A percentile compares a stretch with the other conserved stretches of the same genome.
Conservation (phyloP, 1,140 invertebrate species). For the Neomicropteryx cornuta region DNA sequence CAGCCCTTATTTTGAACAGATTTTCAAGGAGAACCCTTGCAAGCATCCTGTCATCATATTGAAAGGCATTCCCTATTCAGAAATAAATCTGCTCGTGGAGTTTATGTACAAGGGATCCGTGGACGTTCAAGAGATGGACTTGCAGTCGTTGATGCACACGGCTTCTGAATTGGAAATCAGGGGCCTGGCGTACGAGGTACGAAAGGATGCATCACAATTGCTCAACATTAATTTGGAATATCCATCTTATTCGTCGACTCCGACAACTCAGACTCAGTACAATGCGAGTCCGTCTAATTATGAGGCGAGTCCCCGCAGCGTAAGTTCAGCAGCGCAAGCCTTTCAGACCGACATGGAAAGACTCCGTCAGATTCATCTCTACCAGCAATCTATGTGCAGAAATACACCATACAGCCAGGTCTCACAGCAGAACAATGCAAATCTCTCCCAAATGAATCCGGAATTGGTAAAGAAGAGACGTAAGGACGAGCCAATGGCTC, state of each 20-base stretch:
- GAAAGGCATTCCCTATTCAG: slow-evolving; percentile 53
- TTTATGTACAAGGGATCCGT: slow-evolving; percentile 66
- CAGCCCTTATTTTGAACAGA: slow-evolving; percentile 65
- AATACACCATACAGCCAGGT: slow-evolving; percentile 3
- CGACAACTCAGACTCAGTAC: slow-evolving; percentile 10
- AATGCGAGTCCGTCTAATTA: neutral
- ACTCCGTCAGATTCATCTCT: slow-evolving; percentile 35
- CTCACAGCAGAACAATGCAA: neutral
- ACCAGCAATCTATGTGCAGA: slow-evolving; percentile 37
- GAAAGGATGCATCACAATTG: slow-evolving; percentile 37
- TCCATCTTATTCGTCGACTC: slow-evolving; percentile 27
- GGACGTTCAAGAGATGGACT: slow-evolving; percentile 52
- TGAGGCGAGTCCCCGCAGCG: slow-evolving; percentile 13
- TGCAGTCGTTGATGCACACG: slow-evolving; percentile 53
- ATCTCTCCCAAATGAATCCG: slow-evolving; percentile 15
- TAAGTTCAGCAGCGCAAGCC: slow-evolving; percentile 20
- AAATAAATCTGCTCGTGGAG: slow-evolving; percentile 57
- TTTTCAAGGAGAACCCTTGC: slow-evolving; percentile 64
- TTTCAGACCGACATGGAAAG: slow-evolving; percentile 35
- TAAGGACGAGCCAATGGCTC: slow-evolving; percentile 27
- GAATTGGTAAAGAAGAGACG: slow-evolving; percentile 30
- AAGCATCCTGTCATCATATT: slow-evolving; percentile 62
- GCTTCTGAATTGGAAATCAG: slow-evolving; percentile 53
- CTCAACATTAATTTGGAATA: slow-evolving; percentile 39
- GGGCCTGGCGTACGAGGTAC: slow-evolving; percentile 40